These are phyloP conservation scores for Rutilus rutilus DNA, from an alignment of 2,113 vertebrate genomes.

Conservation along the genomic window DNA sequence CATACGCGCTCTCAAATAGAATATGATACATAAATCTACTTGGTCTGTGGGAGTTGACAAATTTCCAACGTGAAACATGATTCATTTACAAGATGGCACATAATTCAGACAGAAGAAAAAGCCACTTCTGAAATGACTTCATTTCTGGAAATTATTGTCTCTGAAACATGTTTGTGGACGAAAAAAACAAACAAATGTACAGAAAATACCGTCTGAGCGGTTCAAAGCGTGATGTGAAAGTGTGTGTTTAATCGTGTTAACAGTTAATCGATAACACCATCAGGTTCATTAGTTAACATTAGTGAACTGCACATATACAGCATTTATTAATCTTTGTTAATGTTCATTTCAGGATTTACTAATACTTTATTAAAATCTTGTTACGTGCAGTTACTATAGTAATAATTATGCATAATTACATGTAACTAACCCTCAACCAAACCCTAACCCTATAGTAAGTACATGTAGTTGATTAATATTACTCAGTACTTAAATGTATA, in stretches of 20 bases:
- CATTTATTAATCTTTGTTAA: no score
- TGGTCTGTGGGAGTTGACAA: not conserved
- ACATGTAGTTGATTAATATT: no score
- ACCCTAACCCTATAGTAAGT: no score
- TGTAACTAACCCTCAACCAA: no score
- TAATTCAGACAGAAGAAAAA: fast-evolving
- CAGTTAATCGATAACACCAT: not conserved
- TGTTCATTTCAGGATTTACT: no score
- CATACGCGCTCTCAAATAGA: not conserved
- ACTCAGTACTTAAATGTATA: no score
- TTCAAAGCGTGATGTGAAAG: not conserved
- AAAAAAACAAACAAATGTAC: not conserved
- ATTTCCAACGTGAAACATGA: conserved; percentile 9
- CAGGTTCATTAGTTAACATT: no score
- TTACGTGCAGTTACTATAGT: no score
- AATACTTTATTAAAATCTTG: no score
- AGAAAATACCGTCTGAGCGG: no score
- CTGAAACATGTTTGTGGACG: not conserved
- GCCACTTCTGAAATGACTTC: not conserved
- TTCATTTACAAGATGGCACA: not conserved
- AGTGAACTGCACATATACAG: no score
- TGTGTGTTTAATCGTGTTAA: not conserved
- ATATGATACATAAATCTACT: not conserved
- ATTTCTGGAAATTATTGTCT: not conserved
- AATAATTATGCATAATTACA: no score